Evolutionary conservation across 1,140 invertebrate species (phyloP), one percentile per base, ranked within the genome.

Genomic region (Drosophila miranda): DNA sequence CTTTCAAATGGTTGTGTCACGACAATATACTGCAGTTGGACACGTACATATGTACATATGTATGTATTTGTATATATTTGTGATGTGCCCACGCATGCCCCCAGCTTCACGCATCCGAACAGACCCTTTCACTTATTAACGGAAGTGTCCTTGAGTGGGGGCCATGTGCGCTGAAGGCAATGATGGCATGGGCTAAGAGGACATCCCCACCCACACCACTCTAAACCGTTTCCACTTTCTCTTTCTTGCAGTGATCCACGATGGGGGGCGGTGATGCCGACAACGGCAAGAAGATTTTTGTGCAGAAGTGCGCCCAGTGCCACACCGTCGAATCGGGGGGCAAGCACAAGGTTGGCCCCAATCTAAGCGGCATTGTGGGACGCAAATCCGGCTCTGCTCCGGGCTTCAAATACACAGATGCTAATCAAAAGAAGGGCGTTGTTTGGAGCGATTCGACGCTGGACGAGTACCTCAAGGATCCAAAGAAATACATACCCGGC

Each of bases 281-380:
- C 61, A 98, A 97, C 86, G 98, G 98, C 66, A 97, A 97, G 91
- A 97, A 96, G 92, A 89, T 98, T 28, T 99, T 99, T 90, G 93
- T 96, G 42, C 94, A 96, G 90, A 94, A 95, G 79, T 99, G 97
- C 92, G 92, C 95, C 6, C 97, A 98, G 90, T 99, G 97, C 89
- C 97, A 99, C 90, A 97, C 96, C 8, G 92, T 95, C 11, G 96
- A 97, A 70, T 92, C 93, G 51, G 96, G 95, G 70, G 96, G 95
- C 34, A 95, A 95, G 91, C 95, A 98, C 90, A 98, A 98, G 91
- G 95, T 95, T 62, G 98, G 98, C 21, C 98, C 98, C 1, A 98
- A 97, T 92, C 93, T 99, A 6, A 90, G 95, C 83, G 97, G 97
- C 48, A 70, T 99, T 2, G 91, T 97, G 53, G 97, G 97, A 9